Evolutionary conservation across 2,113 vertebrate genomes (phyloP).

Genomic region (Anas platyrhynchos): DNA sequence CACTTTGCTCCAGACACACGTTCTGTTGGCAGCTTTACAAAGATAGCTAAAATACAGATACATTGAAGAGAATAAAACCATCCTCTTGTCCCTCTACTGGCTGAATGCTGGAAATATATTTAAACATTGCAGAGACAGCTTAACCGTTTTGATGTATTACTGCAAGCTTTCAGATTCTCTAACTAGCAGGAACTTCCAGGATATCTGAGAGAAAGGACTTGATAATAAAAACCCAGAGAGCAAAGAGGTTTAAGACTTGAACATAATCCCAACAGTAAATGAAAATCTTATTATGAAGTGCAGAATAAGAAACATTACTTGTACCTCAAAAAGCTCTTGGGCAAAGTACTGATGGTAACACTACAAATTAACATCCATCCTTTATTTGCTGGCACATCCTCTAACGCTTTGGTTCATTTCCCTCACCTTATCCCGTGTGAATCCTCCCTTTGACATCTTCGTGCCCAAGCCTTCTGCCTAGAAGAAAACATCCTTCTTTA

Average conservation of each 20-base stretch:
- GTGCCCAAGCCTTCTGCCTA: conserved; percentile 79
- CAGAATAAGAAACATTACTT: not conserved
- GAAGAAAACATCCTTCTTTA: conserved; percentile 42
- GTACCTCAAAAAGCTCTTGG: not conserved
- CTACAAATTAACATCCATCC: not conserved
- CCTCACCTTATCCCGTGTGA: conserved; percentile 89
- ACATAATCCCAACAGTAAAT: not conserved
- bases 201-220: not conserved
- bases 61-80: not conserved
- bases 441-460: conserved; percentile 75
- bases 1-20: not conserved
- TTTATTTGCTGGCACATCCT: not conserved
- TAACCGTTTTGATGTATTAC: not conserved
- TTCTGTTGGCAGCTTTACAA: not conserved
- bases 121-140: not conserved
- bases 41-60: not conserved
- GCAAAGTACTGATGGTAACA: not conserved
- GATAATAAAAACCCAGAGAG: not conserved
- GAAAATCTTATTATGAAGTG: not conserved
- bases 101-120: not conserved
- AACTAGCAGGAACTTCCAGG: not conserved
- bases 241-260: not conserved
- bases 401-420: not conserved
- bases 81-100: not conserved
- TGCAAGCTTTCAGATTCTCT: not conserved